Conservation (phyloP, 1,140 invertebrate species). For the Macrobrachium rosenbergii region DNA sequence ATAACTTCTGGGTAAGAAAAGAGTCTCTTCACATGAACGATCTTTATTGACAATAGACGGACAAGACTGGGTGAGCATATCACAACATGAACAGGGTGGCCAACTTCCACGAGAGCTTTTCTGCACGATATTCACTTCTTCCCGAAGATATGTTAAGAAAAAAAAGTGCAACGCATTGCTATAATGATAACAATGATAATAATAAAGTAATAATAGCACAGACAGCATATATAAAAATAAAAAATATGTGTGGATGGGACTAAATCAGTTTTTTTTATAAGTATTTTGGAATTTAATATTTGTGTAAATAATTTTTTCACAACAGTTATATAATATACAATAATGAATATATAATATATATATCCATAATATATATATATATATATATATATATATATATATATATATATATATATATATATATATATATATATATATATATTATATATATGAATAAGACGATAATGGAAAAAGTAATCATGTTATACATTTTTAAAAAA, state of each 20-base stretch:
- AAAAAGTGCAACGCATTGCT: neutral
- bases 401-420: neutral
- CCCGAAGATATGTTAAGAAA: too few species aligned
- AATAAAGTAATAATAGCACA: neutral
- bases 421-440: neutral
- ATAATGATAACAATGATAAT: neutral
- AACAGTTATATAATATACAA: neutral
- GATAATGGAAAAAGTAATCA: too few species aligned
- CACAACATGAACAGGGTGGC: conserved; percentile 59
- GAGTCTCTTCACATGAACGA: conserved; percentile 53
- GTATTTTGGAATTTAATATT: neutral
- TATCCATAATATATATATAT: neutral
- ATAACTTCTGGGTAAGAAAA: neutral
- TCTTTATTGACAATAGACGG: conserved; percentile 64
- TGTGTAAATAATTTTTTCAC: neutral
- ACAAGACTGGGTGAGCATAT: conserved; percentile 62
- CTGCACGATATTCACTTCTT: too few species aligned
- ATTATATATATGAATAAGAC: neutral
- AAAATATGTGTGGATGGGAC: neutral
- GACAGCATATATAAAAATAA: neutral
- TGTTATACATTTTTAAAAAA: too few species aligned
- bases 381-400: neutral
- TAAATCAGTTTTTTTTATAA: neutral
- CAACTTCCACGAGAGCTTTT: conserved; percentile 30
- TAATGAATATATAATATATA: too few species aligned